phyloP scores from a whole-genome alignment of 2,888 invertebrate genomes.

The Chydorus sphaericus region DNA sequence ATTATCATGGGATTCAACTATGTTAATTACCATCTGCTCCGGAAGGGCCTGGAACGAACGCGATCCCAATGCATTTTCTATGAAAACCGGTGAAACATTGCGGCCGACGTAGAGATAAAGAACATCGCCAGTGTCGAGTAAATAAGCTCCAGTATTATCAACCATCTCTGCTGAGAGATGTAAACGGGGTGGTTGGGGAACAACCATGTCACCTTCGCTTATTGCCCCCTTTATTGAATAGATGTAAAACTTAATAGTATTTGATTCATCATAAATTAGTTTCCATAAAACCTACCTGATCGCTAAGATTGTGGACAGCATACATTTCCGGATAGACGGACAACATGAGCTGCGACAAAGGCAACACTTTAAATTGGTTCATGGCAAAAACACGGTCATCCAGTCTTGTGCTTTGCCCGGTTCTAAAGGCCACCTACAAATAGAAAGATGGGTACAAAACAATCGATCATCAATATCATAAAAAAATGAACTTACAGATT shows the following conservation, averaged over 20 bases:
- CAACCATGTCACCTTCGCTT: conserved; percentile 25
- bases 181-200: conserved; percentile 48
- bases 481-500: conserved; percentile 46
- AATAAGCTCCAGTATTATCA: conserved; percentile 67
- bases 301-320: conserved; percentile 59
- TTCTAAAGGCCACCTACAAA: conserved; percentile 66
- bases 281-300: conserved; percentile 28
- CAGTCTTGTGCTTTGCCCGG: conserved; percentile 69
- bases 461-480: background rate
- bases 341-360: conserved; percentile 63
- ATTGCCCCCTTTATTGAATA: conserved; percentile 24
- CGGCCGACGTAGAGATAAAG: conserved; percentile 74
- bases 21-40: conserved; percentile 8
- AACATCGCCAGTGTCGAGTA: conserved; percentile 72
- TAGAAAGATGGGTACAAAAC: conserved; percentile 12
- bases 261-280: background rate
- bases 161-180: conserved; percentile 65
- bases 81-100: conserved; percentile 54
- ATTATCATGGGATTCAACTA: too few relatives aligned
- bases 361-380: conserved; percentile 81
- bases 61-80: conserved; percentile 39
- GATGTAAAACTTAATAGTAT: background rate
- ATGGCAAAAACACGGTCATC: conserved; percentile 89
- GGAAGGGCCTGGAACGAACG: background rate
- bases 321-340: conserved; percentile 84